Percentiles rank a stretch among this genome's conserved stretches.
phyloP scores from a whole-genome alignment of 2,888 invertebrate genomes.

The Cerastis leucographa region DNA sequence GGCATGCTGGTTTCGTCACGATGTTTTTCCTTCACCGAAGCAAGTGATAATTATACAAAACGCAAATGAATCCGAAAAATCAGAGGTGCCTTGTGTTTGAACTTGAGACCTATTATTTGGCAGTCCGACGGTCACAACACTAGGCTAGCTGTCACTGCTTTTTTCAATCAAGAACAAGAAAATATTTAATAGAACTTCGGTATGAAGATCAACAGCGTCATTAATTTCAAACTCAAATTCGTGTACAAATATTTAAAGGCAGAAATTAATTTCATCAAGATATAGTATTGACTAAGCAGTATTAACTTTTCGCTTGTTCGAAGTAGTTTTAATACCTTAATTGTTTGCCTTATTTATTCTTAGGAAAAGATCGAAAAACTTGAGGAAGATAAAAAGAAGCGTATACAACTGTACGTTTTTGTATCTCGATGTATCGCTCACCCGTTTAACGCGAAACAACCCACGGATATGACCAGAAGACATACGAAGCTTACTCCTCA shows the following conservation, averaged over 20 bases:
- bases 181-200: neutral
- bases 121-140: no score
- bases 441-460: slow-evolving; percentile 99
- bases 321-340: slow-evolving; percentile 19
- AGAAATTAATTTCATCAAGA: slow-evolving; percentile 4
- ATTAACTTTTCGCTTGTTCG: neutral
- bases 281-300: neutral
- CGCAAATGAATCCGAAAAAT: no score
- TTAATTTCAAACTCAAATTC: slow-evolving; percentile 32
- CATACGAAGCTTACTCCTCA: slow-evolving; percentile 99
- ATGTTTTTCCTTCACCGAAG: no score
- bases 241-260: neutral
- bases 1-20: no score
- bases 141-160: no score
- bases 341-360: slow-evolving; percentile 22
- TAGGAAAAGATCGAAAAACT: slow-evolving; percentile 98
- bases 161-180: neutral
- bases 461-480: slow-evolving; percentile 98
- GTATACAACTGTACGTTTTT: slow-evolving; percentile 99
- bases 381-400: slow-evolving; percentile 98
- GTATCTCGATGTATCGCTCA: slow-evolving; percentile 99
- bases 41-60: no score
- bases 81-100: no score
- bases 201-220: slow-evolving; percentile 15
- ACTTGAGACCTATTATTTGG: no score